Base-by-base conservation (phyloP, 2,888 invertebrate species). In the Mesorhabditis sp. region DNA sequence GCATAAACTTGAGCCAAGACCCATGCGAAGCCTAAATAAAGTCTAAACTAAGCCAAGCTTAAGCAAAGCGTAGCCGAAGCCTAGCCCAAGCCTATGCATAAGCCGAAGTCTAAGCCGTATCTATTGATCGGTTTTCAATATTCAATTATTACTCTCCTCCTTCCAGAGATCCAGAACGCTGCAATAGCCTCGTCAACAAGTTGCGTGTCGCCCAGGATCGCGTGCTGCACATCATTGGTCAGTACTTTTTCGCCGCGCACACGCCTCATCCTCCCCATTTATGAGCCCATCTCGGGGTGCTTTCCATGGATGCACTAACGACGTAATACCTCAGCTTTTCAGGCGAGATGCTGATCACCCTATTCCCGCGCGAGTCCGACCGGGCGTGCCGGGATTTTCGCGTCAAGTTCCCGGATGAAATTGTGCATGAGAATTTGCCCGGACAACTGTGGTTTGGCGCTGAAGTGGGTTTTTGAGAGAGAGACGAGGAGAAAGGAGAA, bases 371-470 rank as follows among this genome's bases (percentile, higher is more conserved):
- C 43, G 85, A 86, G 65, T 70, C 75, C 42, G 84, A 86, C 15
- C 76, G 86, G 5, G 85, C 86, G 13, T 80, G 82, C 77, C 90
- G 97, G 64, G 95, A 96, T 82, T 98, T 96, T 88, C 90, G 97
- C 66, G 95, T 94, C 71, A 98, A 98, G 89, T 98, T 97, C 86
- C 97, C 97, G 0, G 98, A 98, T 86, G 97, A 98, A 87, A 95
- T 98, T 10, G 90, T 97, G 78, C 96, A 96, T 87, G 97, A 98
- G 87, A 96, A 95, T 88, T 89, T 98, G 74, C 95, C 96, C 61
- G 97, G 97, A 0, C 97, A 98, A 88, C 90, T 98, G 64, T 98
- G 98, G 98, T 98, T 98, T 88, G 97, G 97, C 28, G 97, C 97
- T 71, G 98, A 98, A 91, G 93, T 92, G 43, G n/a, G 66, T 50